phyloP scores from a whole-genome alignment of 2,113 vertebrate genomes.

The Macquaria ambigua region DNA sequence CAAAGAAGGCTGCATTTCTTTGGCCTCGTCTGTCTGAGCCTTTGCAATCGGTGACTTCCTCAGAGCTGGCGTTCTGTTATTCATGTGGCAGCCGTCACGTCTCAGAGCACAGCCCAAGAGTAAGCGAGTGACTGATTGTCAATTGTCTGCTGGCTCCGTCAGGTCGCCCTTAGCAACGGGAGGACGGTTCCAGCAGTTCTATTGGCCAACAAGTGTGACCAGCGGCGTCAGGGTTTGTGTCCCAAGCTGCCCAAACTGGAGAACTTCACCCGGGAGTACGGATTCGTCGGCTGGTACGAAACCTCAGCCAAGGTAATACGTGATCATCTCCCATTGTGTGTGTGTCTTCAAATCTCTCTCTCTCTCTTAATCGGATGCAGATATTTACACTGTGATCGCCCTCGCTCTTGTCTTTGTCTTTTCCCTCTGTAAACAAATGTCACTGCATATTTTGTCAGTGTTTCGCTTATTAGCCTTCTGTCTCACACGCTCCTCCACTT shows the following conservation, averaged over 20 bases:
- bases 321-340: neutral
- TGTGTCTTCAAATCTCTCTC: neutral
- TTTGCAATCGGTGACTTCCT: too few relatives aligned
- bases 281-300: conserved; percentile 86
- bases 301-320: conserved; percentile 87
- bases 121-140: too few relatives aligned
- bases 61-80: too few relatives aligned
- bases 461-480: neutral
- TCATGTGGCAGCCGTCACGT: too few relatives aligned
- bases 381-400: neutral
- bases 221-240: conserved; percentile 79
- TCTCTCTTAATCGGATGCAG: neutral
- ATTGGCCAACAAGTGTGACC: conserved; percentile 88
- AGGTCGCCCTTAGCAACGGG: conserved; percentile 85
- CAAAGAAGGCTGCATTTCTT: too few relatives aligned
- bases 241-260: conserved; percentile 85
- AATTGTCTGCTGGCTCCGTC: neutral
- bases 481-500: neutral
- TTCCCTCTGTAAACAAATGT: too few relatives aligned
- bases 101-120: neutral
- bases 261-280: conserved; percentile 81
- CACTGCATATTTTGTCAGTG: neutral
- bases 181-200: conserved; percentile 84
- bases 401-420: too few relatives aligned
- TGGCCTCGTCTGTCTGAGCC: too few relatives aligned